Evolutionary conservation across 2,888 invertebrate genomes (phyloP), one percentile per base, ranked within the genome.

Genomic region (Lithophane socia): DNA sequence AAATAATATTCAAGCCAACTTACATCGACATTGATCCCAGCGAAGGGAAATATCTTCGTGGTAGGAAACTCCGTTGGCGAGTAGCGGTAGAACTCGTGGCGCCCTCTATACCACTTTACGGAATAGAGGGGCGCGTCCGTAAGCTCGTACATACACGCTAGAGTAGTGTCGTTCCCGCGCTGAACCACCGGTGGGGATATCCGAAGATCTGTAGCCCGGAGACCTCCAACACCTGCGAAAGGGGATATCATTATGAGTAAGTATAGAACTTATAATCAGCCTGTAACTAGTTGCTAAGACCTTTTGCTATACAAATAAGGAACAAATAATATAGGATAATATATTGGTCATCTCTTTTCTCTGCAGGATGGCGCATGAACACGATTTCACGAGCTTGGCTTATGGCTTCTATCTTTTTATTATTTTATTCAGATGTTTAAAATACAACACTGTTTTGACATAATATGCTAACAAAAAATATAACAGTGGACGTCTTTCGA

Each of bases 41-140:
- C 97, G 82, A 97, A 97, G 2, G 97, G 97, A 89, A 98, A 98
- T 87, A 97, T 97, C 94, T 97, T 97, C 8, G 97, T 97, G 56
- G 97, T 97, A 0, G 97, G 98, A 77, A 95, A 96, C 90, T 98
- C 98, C 18, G 97, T 97, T 0, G 98, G 98, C 29, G 97, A 97
- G 90, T 95, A 96, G 85, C 98, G 96, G 92, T 97, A 98, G 94
- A 98, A 98, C 94, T 98, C 98, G 91, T 97, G 97, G 87, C 97
- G 96, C 66, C 97, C 98, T 86, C 97, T 96, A 93, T 98, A 98
- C 97, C 97, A 98, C 92, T 98, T 98, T 80, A 98, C 97, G 66
- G 97, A 97, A 93, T 98, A 98, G 18, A 98, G 94, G 0, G 97
- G 97, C 18, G 97, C 97, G n/a, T 97, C 97, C 9, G 97, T 97